A percentile compares a stretch with the other conserved stretches of the same genome.
Conservation (phyloP, 2,797 vertebrate genomes). For the Halcyon smyrnensis region DNA sequence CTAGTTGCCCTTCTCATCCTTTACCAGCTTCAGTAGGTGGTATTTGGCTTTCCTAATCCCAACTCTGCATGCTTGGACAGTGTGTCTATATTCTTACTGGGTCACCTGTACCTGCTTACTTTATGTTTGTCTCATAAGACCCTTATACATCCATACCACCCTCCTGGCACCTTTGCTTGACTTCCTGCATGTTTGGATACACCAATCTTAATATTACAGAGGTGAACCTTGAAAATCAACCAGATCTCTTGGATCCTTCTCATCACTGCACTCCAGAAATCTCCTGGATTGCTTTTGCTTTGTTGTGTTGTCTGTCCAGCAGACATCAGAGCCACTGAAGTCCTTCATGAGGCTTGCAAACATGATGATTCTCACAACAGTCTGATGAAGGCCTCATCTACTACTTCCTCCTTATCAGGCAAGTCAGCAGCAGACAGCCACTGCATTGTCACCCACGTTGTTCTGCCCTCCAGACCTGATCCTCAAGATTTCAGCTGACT, state of each 20-base stretch:
- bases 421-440: not conserved
- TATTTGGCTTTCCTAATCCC: not conserved
- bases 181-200: not conserved
- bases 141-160: not conserved
- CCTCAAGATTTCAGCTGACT: not conserved
- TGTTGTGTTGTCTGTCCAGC: not conserved
- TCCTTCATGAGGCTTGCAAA: not conserved
- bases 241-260: not conserved
- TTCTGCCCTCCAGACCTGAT: not conserved
- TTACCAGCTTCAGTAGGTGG: not conserved
- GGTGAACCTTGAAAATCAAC: not conserved
- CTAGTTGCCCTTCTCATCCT: not conserved
- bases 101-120: not conserved
- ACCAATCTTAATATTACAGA: not conserved
- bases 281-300: not conserved
- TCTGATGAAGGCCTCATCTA: not conserved
- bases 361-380: not conserved
- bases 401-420: not conserved
- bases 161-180: not conserved
- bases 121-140: not conserved
- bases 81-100: not conserved
- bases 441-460: not conserved
- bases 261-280: not conserved
- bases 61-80: not conserved
- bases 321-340: not conserved